Conservation (phyloP, 35 echinoderm and acorn worm species). For the Ophioderma brevispina region DNA sequence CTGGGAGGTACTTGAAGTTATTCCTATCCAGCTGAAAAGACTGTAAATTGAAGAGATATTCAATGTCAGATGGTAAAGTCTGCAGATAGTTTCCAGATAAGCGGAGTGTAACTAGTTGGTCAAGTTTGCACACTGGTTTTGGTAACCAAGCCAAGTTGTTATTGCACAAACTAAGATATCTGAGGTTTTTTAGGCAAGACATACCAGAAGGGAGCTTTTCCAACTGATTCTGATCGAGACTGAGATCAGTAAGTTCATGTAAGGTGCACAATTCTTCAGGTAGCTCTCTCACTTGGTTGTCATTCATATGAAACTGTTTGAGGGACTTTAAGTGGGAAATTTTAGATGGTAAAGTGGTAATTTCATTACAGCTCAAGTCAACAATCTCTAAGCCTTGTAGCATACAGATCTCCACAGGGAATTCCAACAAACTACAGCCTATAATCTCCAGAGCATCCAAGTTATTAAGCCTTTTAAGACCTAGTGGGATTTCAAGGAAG, state of each 20-base stretch:
- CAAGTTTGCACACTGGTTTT: conserved; percentile 80
- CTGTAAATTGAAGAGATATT: conserved; percentile 80
- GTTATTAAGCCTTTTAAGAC: conserved; percentile 30
- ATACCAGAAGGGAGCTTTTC: conserved; percentile 66
- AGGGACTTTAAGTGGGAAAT: conserved; percentile 34
- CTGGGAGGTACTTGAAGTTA: conserved; percentile 76
- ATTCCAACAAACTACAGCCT: conserved; percentile 48
- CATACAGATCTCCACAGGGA: conserved; percentile 60
- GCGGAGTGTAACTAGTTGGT: conserved; percentile 79
- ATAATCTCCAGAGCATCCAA: conserved; percentile 66
- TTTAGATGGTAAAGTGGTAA: conserved; percentile 38
- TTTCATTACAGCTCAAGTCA: conserved; percentile 85
- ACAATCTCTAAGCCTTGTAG: conserved; percentile 54
- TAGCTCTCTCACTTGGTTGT: conserved; percentile 72
- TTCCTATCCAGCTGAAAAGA: conserved; percentile 73
- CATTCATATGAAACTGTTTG: conserved; percentile 62
- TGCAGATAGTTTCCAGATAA: conserved; percentile 81
- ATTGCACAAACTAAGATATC: conserved; percentile 64
- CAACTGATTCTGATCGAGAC: conserved; percentile 72
- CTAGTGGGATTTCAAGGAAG: conserved; percentile 48
- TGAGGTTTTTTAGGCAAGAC: conserved; percentile 44
- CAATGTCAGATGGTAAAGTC: conserved; percentile 83
- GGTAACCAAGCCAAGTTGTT: conserved; percentile 86
- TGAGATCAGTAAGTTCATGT: conserved; percentile 26
- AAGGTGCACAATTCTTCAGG: conserved; percentile 65